Evolutionary conservation across 2,113 vertebrate genomes (phyloP).

Genomic region (Neodon shergylaensis): DNA sequence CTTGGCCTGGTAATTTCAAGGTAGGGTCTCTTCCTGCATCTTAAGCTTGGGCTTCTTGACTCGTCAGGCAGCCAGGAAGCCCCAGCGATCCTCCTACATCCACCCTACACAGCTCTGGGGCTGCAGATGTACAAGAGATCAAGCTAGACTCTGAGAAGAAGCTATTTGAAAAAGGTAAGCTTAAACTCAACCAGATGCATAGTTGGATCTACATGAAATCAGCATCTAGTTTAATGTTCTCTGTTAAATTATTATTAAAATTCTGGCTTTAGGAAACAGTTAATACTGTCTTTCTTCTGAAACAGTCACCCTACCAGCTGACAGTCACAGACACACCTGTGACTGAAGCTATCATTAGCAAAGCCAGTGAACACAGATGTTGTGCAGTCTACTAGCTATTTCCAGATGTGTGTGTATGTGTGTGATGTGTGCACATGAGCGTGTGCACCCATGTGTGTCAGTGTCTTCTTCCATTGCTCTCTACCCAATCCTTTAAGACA

Average conservation of each 20-base stretch:
- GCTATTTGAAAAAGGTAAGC: constrained; percentile 32
- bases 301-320: neutral
- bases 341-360: neutral
- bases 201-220: neutral
- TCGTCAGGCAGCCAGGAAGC: neutral
- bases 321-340: neutral
- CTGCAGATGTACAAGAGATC: neutral
- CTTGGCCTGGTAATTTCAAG: neutral
- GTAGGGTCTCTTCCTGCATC: neutral
- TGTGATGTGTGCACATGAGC: neutral
- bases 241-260: neutral
- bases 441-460: neutral
- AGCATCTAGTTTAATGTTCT: constrained; percentile 24
- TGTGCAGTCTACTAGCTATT: neutral
- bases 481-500: neutral
- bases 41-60: neutral
- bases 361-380: neutral
- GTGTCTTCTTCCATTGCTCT: neutral
- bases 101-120: neutral
- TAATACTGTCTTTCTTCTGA: neutral
- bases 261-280: neutral
- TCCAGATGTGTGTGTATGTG: neutral
- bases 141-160: neutral
- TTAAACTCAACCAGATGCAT: neutral
- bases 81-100: too few relatives aligned